These are phyloP conservation scores for Lates calcarifer DNA, from an alignment of 2,113 vertebrate species.

Conservation along the genomic window DNA sequence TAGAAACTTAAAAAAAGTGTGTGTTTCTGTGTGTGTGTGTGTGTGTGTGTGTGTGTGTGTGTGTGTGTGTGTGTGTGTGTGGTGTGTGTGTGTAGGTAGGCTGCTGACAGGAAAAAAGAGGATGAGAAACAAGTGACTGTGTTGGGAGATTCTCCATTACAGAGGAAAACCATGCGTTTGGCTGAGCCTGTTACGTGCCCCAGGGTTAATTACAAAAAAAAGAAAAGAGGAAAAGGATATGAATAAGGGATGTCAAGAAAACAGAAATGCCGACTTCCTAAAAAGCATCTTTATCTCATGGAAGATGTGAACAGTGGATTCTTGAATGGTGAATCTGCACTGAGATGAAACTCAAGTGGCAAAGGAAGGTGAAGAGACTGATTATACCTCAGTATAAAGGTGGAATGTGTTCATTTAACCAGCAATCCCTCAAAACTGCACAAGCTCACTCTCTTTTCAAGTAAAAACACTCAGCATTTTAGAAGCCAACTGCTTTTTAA, in stretches of 20 bases:
- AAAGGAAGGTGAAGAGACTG: conserved; percentile 9
- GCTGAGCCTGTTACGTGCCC: conserved; percentile 35
- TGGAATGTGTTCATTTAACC: conserved; percentile 28
- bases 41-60: neutral
- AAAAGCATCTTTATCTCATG: conserved; percentile 32
- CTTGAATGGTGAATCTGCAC: neutral
- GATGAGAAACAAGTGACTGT: conserved; percentile 36
- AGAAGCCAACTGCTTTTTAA: conserved; percentile 11
- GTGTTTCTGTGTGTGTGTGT: neutral
- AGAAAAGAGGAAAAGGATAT: neutral
- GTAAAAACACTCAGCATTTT: neutral
- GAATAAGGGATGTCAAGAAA: conserved; percentile 33
- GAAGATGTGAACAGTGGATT: conserved; percentile 18
- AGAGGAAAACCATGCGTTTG: conserved; percentile 22
- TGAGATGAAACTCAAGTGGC: conserved; percentile 12
- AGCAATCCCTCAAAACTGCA: conserved; percentile 3
- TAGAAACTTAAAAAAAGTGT: neutral
- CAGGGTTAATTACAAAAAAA: conserved; percentile 72
- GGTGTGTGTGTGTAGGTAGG: conserved; percentile 44
- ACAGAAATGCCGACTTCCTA: conserved; percentile 11
- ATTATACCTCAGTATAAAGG: conserved; percentile 29
- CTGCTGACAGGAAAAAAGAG: conserved; percentile 64
- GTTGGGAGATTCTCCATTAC: conserved; percentile 62
- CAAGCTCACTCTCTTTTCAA: neutral
- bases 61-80: neutral